Base-by-base conservation (phyloP, 2,888 invertebrate species). In the Cerceris rybyensis region DNA sequence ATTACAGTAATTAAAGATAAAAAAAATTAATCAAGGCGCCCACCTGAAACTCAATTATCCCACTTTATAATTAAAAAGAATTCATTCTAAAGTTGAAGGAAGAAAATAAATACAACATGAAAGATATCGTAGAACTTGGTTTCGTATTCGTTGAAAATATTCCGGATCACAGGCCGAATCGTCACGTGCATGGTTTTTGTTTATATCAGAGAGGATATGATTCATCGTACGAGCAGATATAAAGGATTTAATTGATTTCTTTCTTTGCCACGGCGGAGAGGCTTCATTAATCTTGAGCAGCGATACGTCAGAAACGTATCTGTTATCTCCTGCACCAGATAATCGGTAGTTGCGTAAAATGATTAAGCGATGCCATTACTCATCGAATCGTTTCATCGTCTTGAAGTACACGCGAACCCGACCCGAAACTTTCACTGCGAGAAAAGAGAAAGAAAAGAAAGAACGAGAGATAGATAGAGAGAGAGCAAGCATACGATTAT, bases 171-270 rank as follows among this genome's bases (percentile, higher is more conserved):
- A 70, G 74, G 68, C 78, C 78, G 75, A 80, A 80, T 80, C 78
- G 64, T 49, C 17, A 41, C 17, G 42, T 60, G 54, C 42, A 66
- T 49, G 59, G 79, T 64, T 75, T 78, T 80, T 78, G 50, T 52
- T 59, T 50, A 57, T 17, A 64, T 16, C 46, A 58, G 74, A 46
- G 43, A 39, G n/a, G 63, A 70, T 74, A 75, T 43, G 72, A 78
- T 52, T 78, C 75, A 42, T 68, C 66, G 54, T 17, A 50, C 43
- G 66, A n/a, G 6, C 61, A 16, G 52, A 80, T 70, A 74, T 57
- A 57, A 75, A 78, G 70, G 70, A 70, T 80, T 80, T 75, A 80
- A 80, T 80, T 78, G 79, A 78, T 78, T 78, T 78, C 79, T 75
- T 80, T 78, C 78, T 49, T 69, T 66, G 69, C 39, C 16, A 17